Evolutionary conservation across 2,888 invertebrate species (phyloP), one percentile per base, ranked within the genome.

Genomic region (Synanthedon formicaeformis): DNA sequence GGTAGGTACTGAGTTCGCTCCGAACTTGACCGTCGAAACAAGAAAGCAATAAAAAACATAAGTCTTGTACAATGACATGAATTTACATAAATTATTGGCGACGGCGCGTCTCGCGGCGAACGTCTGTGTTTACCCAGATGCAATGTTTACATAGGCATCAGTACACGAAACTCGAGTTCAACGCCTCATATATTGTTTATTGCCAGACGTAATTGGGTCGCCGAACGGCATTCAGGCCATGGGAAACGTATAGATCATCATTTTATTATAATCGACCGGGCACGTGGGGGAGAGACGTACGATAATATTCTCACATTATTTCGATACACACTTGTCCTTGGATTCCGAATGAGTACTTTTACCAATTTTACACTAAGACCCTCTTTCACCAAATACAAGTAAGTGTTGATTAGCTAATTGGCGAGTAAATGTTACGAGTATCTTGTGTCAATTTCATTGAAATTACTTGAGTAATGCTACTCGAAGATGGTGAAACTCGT

Each of bases 11-110:
- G 23, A 34, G 27, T 34, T 34, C 27, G 27, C 27, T 34, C 65
- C 70, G 84, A 86, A 86, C 86, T 86, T 87, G 86, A 85, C 86
- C 85, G 78, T 72, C 81, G 80, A 84, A 84, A 78, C 72, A 74
- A 78, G 52, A 55, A 78, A 80, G 75, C 76, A 78, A 81, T 85
- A 85, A 84, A 56, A 83, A 80, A 73, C 80, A 78, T 83, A 81
- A 79, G 68, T 78, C 72, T 81, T 81, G 72, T 76, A 79, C 82
- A 82, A 82, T 84, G 85, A 81, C 74, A 79, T 73, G 73, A 76
- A 85, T 85, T 85, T 81, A 85, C 86, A 86, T 87, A 86, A 86
- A 86, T 85, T 83, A 85, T 85, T 75, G 82, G 77, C 81, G 81
- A 68, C 79, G 75, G 65, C 70, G 66, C 69, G 84, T 80, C 81